phyloP scores from a whole-genome alignment of 1,140 invertebrate species.

The Contarinia nasturtii region DNA sequence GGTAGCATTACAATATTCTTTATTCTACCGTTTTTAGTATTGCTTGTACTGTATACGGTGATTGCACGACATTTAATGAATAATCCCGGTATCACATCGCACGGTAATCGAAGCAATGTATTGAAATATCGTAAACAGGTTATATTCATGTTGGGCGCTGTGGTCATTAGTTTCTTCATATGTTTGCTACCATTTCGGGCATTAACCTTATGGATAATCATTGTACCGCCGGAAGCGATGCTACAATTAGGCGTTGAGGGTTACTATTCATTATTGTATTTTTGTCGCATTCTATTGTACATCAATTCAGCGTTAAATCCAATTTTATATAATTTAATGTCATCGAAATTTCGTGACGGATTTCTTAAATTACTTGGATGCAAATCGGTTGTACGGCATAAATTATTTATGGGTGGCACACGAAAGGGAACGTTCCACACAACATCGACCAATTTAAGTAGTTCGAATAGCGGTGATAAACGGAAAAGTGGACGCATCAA shows the following conservation, averaged over 20 bases:
- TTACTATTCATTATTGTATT: constrained; percentile 72
- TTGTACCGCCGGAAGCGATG: constrained; percentile 41
- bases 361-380: constrained; percentile 41
- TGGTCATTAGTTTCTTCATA: constrained; percentile 68
- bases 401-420: constrained; percentile 5
- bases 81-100: constrained; percentile 9
- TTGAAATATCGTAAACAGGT: constrained; percentile 42
- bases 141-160: constrained; percentile 64
- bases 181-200: constrained; percentile 67
- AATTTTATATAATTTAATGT: constrained; percentile 77
- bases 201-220: constrained; percentile 58
- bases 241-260: constrained; percentile 46
- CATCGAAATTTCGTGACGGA: constrained; percentile 74
- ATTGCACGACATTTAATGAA: constrained; percentile 61
- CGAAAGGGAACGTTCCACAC: constrained; percentile 5
- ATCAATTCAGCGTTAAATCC: constrained; percentile 80
- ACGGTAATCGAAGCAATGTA: constrained; percentile 1
- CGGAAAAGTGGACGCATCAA: not conserved
- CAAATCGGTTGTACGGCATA: constrained; percentile 9
- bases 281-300: constrained; percentile 71
- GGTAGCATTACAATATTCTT: constrained; percentile 56
- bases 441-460: constrained; percentile 4
- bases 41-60: constrained; percentile 58
- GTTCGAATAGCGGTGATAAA: not conserved
- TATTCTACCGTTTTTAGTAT: constrained; percentile 50